Percentiles rank a stretch among this genome's conserved stretches.
Evolutionary conservation across 35 echinoderm and acorn worm species (phyloP).

Genomic region (Strongylocentrotus purpuratus): DNA sequence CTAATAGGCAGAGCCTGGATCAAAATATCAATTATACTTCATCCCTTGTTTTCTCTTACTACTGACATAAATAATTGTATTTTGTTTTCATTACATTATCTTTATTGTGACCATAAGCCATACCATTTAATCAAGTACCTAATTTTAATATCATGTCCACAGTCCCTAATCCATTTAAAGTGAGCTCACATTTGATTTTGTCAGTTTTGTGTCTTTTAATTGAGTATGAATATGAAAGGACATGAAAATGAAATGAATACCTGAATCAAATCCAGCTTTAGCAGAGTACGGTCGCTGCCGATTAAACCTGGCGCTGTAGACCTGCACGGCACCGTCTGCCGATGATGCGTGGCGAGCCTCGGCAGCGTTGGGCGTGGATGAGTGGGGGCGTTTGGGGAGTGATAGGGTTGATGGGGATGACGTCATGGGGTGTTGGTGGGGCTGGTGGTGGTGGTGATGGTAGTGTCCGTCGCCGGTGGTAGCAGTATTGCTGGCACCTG

Average conservation of each 20-base stretch:
- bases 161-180: background rate
- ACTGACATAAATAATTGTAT: no score
- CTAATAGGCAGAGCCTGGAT: background rate
- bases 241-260: slow-evolving; percentile 10
- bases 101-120: background rate
- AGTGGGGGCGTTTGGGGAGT: slow-evolving; percentile 60
- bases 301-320: slow-evolving; percentile 62
- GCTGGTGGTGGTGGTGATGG: background rate
- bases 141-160: background rate
- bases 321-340: slow-evolving; percentile 59
- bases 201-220: no score
- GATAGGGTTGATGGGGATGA: slow-evolving; percentile 24
- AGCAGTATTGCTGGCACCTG: slow-evolving; percentile 36
- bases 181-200: background rate
- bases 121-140: background rate
- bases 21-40: no score
- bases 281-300: slow-evolving; percentile 61
- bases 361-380: slow-evolving; percentile 43
- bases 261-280: slow-evolving; percentile 49
- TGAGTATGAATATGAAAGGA: background rate
- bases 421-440: background rate
- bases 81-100: no score
- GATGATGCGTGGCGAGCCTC: slow-evolving; percentile 53
- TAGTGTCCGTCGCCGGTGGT: background rate
- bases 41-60: no score